Percentiles rank a stretch among this genome's conserved stretches.
Conservation (phyloP, 2,888 invertebrate genomes). For the Ornithoptera priamus region DNA sequence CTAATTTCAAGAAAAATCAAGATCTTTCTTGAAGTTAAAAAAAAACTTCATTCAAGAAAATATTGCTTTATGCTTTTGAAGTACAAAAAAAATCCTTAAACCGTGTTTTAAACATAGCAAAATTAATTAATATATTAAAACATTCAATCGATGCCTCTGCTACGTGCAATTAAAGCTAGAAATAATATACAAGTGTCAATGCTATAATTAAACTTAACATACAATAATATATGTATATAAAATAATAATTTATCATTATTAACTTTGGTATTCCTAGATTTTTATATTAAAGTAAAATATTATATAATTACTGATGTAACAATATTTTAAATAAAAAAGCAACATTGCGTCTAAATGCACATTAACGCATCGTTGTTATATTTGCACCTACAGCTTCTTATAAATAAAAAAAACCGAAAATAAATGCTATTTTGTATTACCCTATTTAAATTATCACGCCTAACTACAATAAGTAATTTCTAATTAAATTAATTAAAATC, state of each 20-base stretch:
- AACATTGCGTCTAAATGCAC: background rate
- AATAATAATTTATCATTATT: background rate
- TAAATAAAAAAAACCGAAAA: background rate
- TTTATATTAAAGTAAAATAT: background rate
- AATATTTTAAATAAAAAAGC: slow-evolving; percentile 10
- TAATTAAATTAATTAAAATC: background rate
- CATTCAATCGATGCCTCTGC: slow-evolving; percentile 36
- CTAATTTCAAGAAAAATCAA: too few species aligned
- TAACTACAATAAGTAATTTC: slow-evolving; percentile 2
- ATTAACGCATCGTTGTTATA: slow-evolving; percentile 15
- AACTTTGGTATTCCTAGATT: background rate
- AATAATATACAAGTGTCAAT: background rate
- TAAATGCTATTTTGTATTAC: background rate
- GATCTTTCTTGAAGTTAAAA: background rate
- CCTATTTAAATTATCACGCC: background rate
- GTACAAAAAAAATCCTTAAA: slow-evolving; percentile 58
- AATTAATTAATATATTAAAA: slow-evolving; percentile 30
- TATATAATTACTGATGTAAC: background rate
- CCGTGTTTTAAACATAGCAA: background rate
- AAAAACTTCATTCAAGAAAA: slow-evolving; percentile 30
- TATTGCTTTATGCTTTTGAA: slow-evolving; percentile 63
- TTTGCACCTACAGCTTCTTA: background rate
- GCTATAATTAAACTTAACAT: background rate
- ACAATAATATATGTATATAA: slow-evolving; percentile 3
- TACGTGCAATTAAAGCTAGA: slow-evolving; percentile 14